phyloP scores from a whole-genome alignment of 2,113 vertebrate species.

The Leucopsar rothschildi region DNA sequence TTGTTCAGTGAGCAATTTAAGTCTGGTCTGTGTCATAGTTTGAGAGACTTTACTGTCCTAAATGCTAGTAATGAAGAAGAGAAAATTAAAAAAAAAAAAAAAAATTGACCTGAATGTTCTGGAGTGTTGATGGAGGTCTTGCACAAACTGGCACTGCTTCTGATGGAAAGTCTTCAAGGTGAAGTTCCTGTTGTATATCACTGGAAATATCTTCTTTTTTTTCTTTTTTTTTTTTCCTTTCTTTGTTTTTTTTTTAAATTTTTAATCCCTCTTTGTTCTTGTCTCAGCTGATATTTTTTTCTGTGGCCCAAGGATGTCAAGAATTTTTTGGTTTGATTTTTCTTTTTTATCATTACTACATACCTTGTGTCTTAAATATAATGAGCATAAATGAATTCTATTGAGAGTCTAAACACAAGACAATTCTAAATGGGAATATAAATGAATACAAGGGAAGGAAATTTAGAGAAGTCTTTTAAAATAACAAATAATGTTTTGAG shows the following conservation, averaged over 20 bases:
- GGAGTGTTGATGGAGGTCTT: neutral
- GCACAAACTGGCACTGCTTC: accelerated
- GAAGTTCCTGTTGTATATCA: neutral
- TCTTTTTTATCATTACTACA: neutral
- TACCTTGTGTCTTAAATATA: neutral
- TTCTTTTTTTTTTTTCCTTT: neutral
- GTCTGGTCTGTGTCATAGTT: neutral
- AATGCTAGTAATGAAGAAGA: neutral
- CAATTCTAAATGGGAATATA: neutral
- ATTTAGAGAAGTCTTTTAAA: neutral
- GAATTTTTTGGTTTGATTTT: neutral
- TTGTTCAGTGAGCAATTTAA: neutral
- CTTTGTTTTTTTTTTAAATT: no score
- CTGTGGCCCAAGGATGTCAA: neutral
- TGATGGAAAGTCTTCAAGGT: neutral
- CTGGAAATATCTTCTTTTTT: neutral
- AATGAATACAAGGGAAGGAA: neutral
- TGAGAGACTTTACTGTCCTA: neutral
- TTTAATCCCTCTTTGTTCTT: neutral
- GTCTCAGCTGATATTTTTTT: neutral
- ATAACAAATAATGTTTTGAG: neutral
- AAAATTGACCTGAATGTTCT: neutral
- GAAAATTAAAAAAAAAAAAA: neutral
- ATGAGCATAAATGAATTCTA: neutral
- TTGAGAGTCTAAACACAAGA: neutral